Percentiles rank a stretch among this genome's conserved stretches.
Conservation (phyloP, 2,797 vertebrate species). For the Rhynchotus rufescens region DNA sequence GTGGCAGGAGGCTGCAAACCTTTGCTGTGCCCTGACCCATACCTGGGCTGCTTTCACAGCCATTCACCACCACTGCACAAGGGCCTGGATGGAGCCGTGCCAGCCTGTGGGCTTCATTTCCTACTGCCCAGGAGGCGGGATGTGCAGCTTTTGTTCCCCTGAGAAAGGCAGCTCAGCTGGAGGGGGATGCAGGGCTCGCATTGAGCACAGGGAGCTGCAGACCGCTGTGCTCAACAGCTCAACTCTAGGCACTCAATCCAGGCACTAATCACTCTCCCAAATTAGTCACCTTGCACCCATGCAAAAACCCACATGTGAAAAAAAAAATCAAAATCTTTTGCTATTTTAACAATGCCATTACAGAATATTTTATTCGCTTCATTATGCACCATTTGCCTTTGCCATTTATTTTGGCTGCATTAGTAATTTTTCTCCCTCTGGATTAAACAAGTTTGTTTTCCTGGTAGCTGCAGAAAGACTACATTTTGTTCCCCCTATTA, state of each 20-base stretch:
- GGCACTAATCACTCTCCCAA: background rate
- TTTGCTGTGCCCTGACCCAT: background rate
- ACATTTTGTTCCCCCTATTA: background rate
- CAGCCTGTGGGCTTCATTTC: background rate
- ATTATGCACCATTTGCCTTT: background rate
- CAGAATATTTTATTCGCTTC: conserved; percentile 8
- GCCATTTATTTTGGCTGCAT: background rate
- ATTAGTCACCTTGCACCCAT: background rate
- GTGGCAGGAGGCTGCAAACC: fast-evolving
- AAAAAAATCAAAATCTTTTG: background rate
- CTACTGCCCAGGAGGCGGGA: background rate
- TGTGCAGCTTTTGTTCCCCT: background rate
- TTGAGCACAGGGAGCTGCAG: background rate
- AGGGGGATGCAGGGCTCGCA: fast-evolving
- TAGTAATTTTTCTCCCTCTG: background rate
- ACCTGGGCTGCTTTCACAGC: background rate
- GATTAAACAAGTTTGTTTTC: conserved; percentile 6
- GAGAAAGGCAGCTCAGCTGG: background rate
- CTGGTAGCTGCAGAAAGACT: background rate
- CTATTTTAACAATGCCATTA: background rate
- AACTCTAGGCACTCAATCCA: background rate
- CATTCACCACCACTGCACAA: background rate
- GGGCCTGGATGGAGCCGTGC: background rate
- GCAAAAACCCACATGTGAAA: background rate
- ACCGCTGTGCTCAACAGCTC: background rate